These are phyloP conservation scores for Odontophorus gujanensis DNA, from an alignment of 2,113 vertebrate genomes.

Conservation along the genomic window DNA sequence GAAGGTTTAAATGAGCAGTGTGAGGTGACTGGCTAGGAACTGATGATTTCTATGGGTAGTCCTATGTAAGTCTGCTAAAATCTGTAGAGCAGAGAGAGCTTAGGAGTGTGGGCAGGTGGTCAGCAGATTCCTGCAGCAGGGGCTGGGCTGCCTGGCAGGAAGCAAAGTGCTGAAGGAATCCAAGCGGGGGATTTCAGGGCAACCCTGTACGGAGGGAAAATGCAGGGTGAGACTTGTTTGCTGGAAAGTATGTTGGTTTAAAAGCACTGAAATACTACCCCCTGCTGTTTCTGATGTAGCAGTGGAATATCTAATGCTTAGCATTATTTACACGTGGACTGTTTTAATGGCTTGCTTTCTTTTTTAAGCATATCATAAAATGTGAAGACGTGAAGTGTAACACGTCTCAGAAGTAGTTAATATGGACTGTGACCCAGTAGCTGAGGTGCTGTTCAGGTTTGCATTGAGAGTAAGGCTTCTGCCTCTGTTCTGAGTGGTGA, in stretches of 20 bases:
- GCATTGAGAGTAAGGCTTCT: background rate
- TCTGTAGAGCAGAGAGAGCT: background rate
- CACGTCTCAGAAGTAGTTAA: background rate
- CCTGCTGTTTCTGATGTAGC: constrained; percentile 44
- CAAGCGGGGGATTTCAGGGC: background rate
- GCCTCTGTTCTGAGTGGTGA: background rate
- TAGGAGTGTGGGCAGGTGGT: background rate
- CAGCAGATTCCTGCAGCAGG: background rate
- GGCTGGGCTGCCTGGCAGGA: background rate
- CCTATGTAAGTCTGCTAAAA: background rate
- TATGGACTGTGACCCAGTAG: background rate
- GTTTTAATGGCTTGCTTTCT: background rate
- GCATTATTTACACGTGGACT: background rate
- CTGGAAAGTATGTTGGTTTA: background rate
- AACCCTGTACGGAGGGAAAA: background rate
- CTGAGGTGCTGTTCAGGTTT: background rate
- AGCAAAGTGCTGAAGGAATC: background rate
- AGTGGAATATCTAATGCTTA: background rate
- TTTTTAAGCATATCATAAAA: background rate
- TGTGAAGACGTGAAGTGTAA: background rate
- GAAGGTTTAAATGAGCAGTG: background rate
- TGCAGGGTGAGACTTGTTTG: background rate
- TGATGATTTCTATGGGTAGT: background rate
- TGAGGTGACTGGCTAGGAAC: background rate
- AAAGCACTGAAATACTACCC: constrained; percentile 56